Base-by-base conservation (phyloP, 2,797 vertebrate species). In the Myotis planiceps region DNA sequence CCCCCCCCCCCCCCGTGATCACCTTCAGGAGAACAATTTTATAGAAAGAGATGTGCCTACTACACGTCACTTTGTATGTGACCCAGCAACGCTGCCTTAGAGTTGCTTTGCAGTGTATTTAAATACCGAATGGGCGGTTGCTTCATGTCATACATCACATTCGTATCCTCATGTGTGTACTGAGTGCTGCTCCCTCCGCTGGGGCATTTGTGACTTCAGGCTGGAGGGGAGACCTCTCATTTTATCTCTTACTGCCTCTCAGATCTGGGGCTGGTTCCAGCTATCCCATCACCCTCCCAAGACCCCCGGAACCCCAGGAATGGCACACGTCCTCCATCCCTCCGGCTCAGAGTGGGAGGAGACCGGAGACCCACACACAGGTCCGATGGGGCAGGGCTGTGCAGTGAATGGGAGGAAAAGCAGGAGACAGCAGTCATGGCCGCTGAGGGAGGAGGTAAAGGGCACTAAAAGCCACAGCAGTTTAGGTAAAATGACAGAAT, bases 11-110 rank as follows among this genome's bases (percentile, higher is more conserved):
- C 23, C 53, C 1, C 0, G 1, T 14, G 6, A 13, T 12, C 23
- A 16, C 42, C 49, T 68, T 37, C 9, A 0, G 37, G 9, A 23
- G 4, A 18, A 71, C 15, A 10, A 7, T 14, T 79, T 83, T 47
- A 10, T 51, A 60, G 69, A 68, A 69, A 19, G 23, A 27, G 5
- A 4, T 9, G 27, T 23, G 21, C 19, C 29, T 42, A 9, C 37
- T 6, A 14, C 18, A 2, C 0, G 0, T 7, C 15, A 0, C 34
- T 74, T 42, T 42, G 76, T 45, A 0, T 2, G 19, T 29, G 32
- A 25, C 37, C 32, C 8, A 0, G 13, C 6, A 9, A 6, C 8
- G 0, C 72, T 10, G 34, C n/a, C 49, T 55, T 45, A 32, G 23
- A n/a, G 8, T 9, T 49, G 71, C 3, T 72, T 6, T 19, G 45